phyloP scores from a whole-genome alignment of 2,797 vertebrate genomes.

The Glossophaga mutica region DNA sequence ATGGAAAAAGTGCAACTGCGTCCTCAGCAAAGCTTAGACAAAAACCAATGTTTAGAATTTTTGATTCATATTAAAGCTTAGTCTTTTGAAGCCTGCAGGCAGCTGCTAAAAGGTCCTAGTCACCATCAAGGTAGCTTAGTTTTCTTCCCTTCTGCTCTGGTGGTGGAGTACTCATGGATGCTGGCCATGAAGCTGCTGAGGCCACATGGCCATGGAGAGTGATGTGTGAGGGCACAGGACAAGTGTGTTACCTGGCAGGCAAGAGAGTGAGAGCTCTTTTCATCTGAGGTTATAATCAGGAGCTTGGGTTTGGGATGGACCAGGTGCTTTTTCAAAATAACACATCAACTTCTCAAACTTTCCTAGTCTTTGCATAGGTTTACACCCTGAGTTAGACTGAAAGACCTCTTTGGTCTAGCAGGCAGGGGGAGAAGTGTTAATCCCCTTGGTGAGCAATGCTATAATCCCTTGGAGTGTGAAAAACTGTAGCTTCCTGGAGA shows the following conservation, averaged over 20 bases:
- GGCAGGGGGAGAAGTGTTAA: too few relatives aligned
- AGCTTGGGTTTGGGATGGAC: not conserved
- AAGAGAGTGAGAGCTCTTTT: not conserved
- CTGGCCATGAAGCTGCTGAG: not conserved
- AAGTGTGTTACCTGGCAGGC: not conserved
- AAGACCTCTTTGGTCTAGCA: too few relatives aligned
- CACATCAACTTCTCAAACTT: not conserved
- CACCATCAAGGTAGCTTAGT: too few relatives aligned
- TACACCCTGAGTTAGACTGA: too few relatives aligned
- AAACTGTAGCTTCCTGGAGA: too few relatives aligned
- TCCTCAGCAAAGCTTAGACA: not conserved
- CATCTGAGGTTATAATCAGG: not conserved
- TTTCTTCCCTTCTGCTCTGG: too few relatives aligned
- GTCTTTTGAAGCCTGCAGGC: not conserved
- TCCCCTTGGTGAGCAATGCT: too few relatives aligned
- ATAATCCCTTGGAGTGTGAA: too few relatives aligned
- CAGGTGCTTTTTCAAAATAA: not conserved
- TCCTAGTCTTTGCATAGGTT: too few relatives aligned
- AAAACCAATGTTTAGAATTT: not conserved
- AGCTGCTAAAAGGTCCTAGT: too few relatives aligned
- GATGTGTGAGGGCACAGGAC: not conserved
- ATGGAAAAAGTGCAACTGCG: not conserved
- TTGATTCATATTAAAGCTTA: not conserved
- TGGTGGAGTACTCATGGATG: too few relatives aligned
- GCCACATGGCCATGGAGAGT: not conserved